Base-by-base conservation (phyloP, 2,888 invertebrate species). In the Synergus japonicus region DNA sequence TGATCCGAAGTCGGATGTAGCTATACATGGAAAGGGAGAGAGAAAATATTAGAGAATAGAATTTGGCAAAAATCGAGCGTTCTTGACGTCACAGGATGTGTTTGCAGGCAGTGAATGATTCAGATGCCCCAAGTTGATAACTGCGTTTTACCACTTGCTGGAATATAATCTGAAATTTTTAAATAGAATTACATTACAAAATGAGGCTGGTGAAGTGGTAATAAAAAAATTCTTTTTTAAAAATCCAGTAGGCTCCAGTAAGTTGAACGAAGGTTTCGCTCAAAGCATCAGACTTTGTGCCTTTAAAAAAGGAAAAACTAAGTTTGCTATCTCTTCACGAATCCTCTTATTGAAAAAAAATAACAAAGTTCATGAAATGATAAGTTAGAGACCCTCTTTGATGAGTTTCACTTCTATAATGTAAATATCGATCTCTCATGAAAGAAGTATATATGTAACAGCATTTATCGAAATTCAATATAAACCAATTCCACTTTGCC, bases 21-120 rank as follows among this genome's bases (percentile, higher is more conserved):
- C 67, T 63, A 63, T 63, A 79, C 69, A 82, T 76, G 76, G 77
- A 80, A 78, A 81, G 77, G 78, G 67, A 82, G 78, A 79, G 76
- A 79, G 77, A 79, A 78, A 78, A 41, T n/a, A 10, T 29, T 54
- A 10, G 54, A 12, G 41, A 73, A 37, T 54, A 73, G 54, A 73
- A 37, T 12, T 67, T 67, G 22, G 54, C 37, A n/a, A n/a, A 73
- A 37, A 41, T 54, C 15, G 29, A 54, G 54, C 22, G 13, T 73
- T 54, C 37, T 29, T 4, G 22, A 63, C 63, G 63, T 63, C 63
- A 63, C 29, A 29, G 63, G 63, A 63, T 29, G 7, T 63, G 1
- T 60, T 60, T 22, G 13, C 22, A 63, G 63, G 29, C 63, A 63
- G 63, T 3, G 29, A 63, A 63, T 29, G 63, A 29, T 63, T 29